These are phyloP conservation scores for Netelia melanura DNA, from an alignment of 2,888 invertebrate species.

Conservation along the genomic window DNA sequence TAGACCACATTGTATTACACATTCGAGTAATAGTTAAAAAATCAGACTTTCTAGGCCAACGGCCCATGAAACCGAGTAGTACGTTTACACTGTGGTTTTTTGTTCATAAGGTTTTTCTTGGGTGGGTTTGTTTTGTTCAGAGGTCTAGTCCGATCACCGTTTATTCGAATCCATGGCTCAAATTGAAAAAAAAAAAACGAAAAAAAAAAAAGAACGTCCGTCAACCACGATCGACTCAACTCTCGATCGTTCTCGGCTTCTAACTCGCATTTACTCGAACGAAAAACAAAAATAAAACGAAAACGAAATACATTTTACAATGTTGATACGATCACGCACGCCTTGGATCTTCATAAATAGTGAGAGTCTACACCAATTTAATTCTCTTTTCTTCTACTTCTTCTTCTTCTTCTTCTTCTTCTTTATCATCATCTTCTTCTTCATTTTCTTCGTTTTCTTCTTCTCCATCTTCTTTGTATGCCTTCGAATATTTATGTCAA, in stretches of 20 bases:
- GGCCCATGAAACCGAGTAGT: constrained; percentile 81
- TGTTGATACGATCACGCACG: constrained; percentile 25
- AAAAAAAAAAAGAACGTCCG: constrained; percentile 43
- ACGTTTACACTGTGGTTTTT: constrained; percentile 65
- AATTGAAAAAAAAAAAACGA: constrained; percentile 72
- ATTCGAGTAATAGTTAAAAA: constrained; percentile 81
- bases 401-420: neutral
- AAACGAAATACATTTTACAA: constrained; percentile 38
- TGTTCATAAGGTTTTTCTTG: constrained; percentile 52
- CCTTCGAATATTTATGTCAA: constrained; percentile 54
- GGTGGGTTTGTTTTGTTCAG: constrained; percentile 68
- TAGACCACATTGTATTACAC: constrained; percentile 83
- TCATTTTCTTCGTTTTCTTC: constrained; percentile 1
- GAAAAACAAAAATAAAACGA: neutral
- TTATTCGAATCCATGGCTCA: constrained; percentile 81
- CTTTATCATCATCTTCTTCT: neutral
- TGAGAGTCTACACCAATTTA: constrained; percentile 63
- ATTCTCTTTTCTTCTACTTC: neutral
- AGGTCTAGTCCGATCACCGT: constrained; percentile 82
- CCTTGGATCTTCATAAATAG: constrained; percentile 65
- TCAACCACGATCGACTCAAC: constrained; percentile 21
- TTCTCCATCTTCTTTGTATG: constrained; percentile 28
- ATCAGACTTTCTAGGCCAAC: constrained; percentile 84
- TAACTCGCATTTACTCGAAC: neutral
- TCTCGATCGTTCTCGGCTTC: constrained; percentile 31